Base-by-base conservation (phyloP, 1,140 invertebrate genomes). In the Laupala kohalensis region DNA sequence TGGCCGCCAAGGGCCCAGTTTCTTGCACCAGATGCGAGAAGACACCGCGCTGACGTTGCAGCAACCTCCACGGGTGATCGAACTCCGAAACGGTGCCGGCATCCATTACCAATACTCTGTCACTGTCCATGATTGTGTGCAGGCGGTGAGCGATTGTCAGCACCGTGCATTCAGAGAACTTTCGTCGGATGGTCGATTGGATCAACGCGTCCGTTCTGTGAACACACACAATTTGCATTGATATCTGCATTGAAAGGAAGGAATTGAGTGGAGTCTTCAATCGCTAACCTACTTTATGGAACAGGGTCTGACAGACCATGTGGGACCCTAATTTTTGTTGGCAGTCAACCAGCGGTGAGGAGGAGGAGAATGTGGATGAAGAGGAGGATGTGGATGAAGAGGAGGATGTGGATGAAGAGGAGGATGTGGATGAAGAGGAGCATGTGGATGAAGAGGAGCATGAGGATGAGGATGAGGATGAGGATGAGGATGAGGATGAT, bases 21-120 rank as follows among this genome's bases (percentile, higher is more conserved):
- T 53, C 37, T 19, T 53, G 9, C 9, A 53, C 37, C 37, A 53
- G 37, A 2, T 53, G 9, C 9, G 37, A 53, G 37, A 53, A 53
- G 37, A 53, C 37, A 19, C 37, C 37, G 37, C 19, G 9, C 9
- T 9, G 37, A 9, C 37, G 37, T 19, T 53, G 37, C 37, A 53
- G 37, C 37, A 53, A 19, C 9, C 37, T 9, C 37, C 37, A 53
- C 37, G 37, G 37, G 37, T 53, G 37, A 19, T 53, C 37, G 37
- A 53, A 53, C 37, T 53, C 71, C 65, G 65, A 64, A 27, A 72
- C 65, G 65, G 24, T 68, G 69, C 84, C 84, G 66, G 79, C 81
- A 64, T 86, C 84, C 81, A 92, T 83, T 0, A 92, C 88, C 29
- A 92, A 76, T 0, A 90, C 84, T 74, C 84, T 83, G 75, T 89